Evolutionary conservation across 2,888 invertebrate genomes (phyloP), one percentile per base, ranked within the genome.

Genomic region (Caenorhabditis auriculariae): DNA sequence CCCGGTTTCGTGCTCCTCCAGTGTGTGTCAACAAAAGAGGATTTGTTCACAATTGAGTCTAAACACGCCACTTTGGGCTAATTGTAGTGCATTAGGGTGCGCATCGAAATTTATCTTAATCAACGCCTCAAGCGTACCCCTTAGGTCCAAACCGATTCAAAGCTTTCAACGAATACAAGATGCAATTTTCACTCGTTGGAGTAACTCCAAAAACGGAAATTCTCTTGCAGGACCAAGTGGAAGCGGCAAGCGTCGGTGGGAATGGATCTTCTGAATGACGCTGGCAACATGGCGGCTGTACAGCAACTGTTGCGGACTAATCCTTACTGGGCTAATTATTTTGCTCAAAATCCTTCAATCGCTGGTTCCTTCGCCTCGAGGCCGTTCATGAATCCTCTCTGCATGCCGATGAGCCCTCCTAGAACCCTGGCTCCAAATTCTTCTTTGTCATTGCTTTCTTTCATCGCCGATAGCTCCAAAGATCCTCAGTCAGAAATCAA

Each of bases 171-270:
- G n/a, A n/a, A n/a, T n/a, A n/a, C n/a, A n/a, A n/a, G n/a, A n/a
- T n/a, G n/a, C n/a, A n/a, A n/a, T n/a, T n/a, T n/a, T n/a, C n/a
- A n/a, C n/a, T n/a, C n/a, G n/a, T n/a, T n/a, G n/a, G n/a, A n/a
- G n/a, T n/a, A n/a, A n/a, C n/a, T n/a, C n/a, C n/a, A n/a, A n/a
- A n/a, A n/a, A n/a, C n/a, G n/a, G n/a, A n/a, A n/a, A n/a, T n/a
- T n/a, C n/a, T n/a, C 2, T 80, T 82, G 32, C 87, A 92, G 93
- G 84, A 96, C 96, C 83, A 96, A 96, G 86, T 96, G 96, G 96
- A 96, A 96, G 84, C 88, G 96, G 1, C 95, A 96, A 84, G 94
- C 96, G 15, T 93, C 95, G 0, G 96, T 98, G 2, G 95, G 95
- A 0, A 84, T 95, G 74, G 98, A 98, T 83, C 87, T 98, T 38